phyloP scores from a whole-genome alignment of 2,113 vertebrate species.

The Cyprinodon tularosa region DNA sequence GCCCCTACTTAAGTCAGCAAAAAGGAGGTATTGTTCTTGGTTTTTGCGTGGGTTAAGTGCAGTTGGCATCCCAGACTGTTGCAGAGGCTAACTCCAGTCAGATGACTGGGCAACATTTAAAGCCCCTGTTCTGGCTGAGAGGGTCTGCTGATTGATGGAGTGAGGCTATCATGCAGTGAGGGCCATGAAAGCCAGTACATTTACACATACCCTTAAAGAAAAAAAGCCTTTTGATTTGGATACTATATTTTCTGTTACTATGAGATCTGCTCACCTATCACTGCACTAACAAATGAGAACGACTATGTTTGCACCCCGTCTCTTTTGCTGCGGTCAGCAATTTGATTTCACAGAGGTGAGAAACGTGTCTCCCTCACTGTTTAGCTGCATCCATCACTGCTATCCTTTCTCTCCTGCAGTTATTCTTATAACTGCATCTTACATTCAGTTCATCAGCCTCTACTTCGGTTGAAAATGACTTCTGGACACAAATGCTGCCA shows the following conservation, averaged over 20 bases:
- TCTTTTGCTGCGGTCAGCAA: constrained; percentile 39
- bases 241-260: neutral
- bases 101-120: constrained; percentile 66
- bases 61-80: constrained; percentile 49
- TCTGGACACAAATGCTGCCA: neutral
- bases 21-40: constrained; percentile 65
- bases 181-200: neutral
- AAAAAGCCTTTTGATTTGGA: neutral
- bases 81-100: constrained; percentile 61
- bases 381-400: constrained; percentile 1
- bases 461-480: neutral
- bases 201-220: neutral
- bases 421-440: constrained; percentile 2
- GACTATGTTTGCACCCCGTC: neutral
- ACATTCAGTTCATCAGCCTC: neutral
- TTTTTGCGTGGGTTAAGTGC: constrained; percentile 35
- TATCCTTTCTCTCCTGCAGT: constrained; percentile 11
- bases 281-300: neutral
- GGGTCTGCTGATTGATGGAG: constrained; percentile 37
- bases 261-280: neutral
- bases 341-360: constrained; percentile 33
- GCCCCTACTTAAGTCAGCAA: constrained; percentile 50
- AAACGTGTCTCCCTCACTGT: constrained; percentile 22
- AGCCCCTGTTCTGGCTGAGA: constrained; percentile 41
- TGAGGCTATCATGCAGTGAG: constrained; percentile 3